Conservation (phyloP, 1,140 invertebrate genomes). For the Hyles euphorbiae region DNA sequence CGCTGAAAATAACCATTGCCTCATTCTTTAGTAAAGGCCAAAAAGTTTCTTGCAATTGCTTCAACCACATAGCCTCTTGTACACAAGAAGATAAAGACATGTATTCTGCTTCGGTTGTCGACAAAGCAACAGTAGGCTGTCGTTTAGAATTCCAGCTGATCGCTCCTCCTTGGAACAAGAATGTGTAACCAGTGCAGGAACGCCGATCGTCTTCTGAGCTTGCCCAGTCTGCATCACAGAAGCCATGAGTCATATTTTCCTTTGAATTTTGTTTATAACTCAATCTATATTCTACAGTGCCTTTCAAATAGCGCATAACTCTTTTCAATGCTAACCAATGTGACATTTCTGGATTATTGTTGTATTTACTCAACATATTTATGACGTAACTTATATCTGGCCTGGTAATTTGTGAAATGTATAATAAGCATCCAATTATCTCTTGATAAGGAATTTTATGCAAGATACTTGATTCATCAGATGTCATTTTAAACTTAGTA, state of each 20-base stretch:
- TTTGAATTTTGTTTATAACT: background rate
- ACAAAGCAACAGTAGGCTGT: no score
- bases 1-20: slow-evolving; percentile 14
- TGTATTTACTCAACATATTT: slow-evolving; percentile 4
- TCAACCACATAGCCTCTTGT: slow-evolving; percentile 27
- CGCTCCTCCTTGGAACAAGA: no score
- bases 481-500: slow-evolving; percentile 4
- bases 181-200: no score
- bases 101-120: slow-evolving; percentile 29
- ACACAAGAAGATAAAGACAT: slow-evolving; percentile 18
- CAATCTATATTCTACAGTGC: background rate
- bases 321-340: slow-evolving; percentile 10
- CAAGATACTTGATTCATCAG: no score
- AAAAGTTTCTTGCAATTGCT: slow-evolving; percentile 19
- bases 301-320: slow-evolving; percentile 5
- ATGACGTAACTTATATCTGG: slow-evolving; percentile 6
- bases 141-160: no score
- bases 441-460: slow-evolving; percentile 10
- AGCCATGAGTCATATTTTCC: slow-evolving; percentile 4
- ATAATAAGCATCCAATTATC: slow-evolving; percentile 7
- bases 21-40: background rate
- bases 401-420: slow-evolving; percentile 4
- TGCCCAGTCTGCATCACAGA: slow-evolving; percentile 10
- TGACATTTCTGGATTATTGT: background rate
- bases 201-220: background rate